Conservation (phyloP, 2,797 vertebrate genomes). For the Pterois miles region DNA sequence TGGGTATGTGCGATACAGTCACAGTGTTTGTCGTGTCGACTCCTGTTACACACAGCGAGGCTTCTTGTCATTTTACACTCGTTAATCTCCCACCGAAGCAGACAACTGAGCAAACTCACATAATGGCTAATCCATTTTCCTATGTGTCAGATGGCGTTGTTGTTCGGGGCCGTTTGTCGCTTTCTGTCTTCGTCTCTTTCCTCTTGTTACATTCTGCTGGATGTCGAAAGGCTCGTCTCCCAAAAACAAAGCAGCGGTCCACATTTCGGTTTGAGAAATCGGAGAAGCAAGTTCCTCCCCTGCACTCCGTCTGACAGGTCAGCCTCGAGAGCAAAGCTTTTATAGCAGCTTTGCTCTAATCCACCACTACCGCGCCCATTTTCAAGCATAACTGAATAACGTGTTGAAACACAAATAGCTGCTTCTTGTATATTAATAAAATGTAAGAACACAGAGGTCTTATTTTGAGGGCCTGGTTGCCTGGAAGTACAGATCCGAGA, state of each 20-base stretch:
- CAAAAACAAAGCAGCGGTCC: constrained; percentile 67
- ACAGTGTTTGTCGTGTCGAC: constrained; percentile 17
- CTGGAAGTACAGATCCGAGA: constrained; percentile 78
- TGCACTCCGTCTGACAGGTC: constrained; percentile 53
- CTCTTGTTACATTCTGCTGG: constrained; percentile 52
- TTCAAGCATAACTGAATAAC: constrained; percentile 56
- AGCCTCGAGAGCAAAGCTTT: constrained; percentile 55
- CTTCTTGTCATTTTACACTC: constrained; percentile 47
- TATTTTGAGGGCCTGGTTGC: constrained; percentile 46
- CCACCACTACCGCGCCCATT: constrained; percentile 33
- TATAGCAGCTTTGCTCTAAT: constrained; percentile 51
- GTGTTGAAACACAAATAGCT: constrained; percentile 52
- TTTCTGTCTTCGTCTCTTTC: constrained; percentile 53
- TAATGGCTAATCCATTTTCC: constrained; percentile 64
- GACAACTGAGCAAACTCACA: constrained; percentile 56
- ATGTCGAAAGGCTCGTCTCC: constrained; percentile 64
- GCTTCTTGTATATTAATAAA: constrained; percentile 31
- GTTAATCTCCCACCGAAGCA: constrained; percentile 43
- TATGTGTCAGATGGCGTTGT: constrained; percentile 62
- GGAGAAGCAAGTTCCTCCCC: constrained; percentile 54
- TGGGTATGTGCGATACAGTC: background rate
- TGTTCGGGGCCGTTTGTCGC: constrained; percentile 40
- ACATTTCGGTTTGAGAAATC: constrained; percentile 65
- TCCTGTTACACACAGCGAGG: constrained; percentile 9
- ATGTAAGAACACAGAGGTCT: constrained; percentile 19